Evolutionary conservation across 2,113 vertebrate genomes (phyloP).

Genomic region (Bombycilla garrulus): DNA sequence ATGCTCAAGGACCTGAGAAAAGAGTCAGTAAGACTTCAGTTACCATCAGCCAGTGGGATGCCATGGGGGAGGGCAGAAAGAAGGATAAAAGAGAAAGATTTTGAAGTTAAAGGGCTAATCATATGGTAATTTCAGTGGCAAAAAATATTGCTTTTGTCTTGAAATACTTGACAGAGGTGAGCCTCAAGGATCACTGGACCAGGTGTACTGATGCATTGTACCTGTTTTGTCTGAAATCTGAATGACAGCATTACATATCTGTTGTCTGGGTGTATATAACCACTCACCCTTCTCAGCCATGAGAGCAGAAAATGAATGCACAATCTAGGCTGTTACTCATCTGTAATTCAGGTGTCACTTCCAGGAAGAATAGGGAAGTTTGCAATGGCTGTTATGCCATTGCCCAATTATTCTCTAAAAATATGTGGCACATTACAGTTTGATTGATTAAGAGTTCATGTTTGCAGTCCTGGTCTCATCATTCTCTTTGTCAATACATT

Average conservation of each 20-base stretch:
- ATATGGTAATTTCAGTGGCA: background rate
- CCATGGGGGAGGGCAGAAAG: background rate
- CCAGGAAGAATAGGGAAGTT: background rate
- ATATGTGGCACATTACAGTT: background rate
- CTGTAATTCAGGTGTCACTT: background rate
- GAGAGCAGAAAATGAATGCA: background rate
- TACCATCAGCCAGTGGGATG: background rate
- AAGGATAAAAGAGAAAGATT: background rate
- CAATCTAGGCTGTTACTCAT: background rate
- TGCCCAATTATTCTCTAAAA: background rate
- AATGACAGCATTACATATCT: background rate
- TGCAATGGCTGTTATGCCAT: background rate
- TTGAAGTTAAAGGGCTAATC: background rate
- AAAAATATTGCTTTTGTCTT: background rate
- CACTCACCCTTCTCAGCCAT: background rate
- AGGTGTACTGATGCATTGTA: background rate
- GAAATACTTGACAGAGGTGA: background rate
- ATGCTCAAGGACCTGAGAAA: background rate
- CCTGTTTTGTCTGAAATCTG: background rate
- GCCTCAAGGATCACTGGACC: background rate
- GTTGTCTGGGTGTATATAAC: accelerated
- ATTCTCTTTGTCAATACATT: background rate
- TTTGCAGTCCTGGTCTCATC: background rate
- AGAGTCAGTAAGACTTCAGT: background rate
- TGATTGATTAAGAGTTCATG: background rate